Evolutionary conservation across 2,113 vertebrate genomes (phyloP).

Genomic region (Cyprinodon variegatus): DNA sequence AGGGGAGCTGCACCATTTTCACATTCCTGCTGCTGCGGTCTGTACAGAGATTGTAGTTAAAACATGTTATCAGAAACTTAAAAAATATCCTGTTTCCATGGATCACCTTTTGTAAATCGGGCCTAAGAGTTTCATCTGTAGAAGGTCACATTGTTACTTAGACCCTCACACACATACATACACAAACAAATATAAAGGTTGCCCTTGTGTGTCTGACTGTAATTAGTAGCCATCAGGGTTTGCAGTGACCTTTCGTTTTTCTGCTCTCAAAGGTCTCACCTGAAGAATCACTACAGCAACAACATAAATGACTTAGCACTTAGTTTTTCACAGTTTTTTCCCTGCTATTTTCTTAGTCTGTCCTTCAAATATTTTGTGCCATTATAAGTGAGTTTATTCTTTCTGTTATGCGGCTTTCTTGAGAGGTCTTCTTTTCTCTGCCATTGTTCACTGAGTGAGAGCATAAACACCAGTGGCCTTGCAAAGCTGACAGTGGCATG

Average conservation of each 20-base stretch:
- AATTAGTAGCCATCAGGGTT: constrained; percentile 48
- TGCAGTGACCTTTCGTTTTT: constrained; percentile 54
- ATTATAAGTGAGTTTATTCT: constrained; percentile 4
- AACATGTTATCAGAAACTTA: too few species aligned
- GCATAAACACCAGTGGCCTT: neutral
- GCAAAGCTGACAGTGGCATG: neutral
- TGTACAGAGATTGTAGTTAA: too few species aligned
- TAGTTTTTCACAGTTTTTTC: neutral
- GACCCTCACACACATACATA: constrained; percentile 10
- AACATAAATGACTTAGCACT: neutral
- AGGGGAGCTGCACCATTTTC: too few species aligned
- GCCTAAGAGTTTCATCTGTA: constrained; percentile 6
- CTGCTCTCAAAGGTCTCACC: constrained; percentile 29
- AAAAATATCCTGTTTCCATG: too few species aligned
- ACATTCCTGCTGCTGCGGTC: too few species aligned
- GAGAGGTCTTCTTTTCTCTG: neutral
- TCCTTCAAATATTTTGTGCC: neutral
- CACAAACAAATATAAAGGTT: neutral
- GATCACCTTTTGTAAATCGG: too few species aligned
- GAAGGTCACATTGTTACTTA: constrained; percentile 53
- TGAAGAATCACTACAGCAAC: constrained; percentile 10
- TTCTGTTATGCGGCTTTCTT: neutral
- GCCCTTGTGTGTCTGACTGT: constrained; percentile 42
- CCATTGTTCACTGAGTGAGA: neutral
- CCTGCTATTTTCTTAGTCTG: neutral